These are phyloP conservation scores for Anolis sagrei DNA, from an alignment of 2,113 vertebrate species.

Conservation along the genomic window DNA sequence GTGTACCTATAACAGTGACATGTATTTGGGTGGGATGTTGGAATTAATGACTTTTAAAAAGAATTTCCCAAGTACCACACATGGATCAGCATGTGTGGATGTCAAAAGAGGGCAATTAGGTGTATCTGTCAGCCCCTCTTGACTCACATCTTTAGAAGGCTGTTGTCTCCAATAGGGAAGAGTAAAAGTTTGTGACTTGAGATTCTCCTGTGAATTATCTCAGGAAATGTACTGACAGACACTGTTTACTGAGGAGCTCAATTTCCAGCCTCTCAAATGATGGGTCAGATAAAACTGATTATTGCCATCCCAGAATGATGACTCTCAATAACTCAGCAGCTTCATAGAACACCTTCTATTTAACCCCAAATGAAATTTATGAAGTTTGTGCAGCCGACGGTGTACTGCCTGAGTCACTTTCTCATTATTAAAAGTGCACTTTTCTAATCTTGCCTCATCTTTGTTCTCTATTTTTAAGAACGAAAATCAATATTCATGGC, in stretches of 20 bases:
- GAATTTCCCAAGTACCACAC: not conserved
- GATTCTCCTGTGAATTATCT: slow-evolving; percentile 47
- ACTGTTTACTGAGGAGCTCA: slow-evolving; percentile 68
- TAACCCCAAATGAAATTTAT: slow-evolving; percentile 68
- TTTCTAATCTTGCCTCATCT: slow-evolving; percentile 62
- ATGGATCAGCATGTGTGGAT: not conserved
- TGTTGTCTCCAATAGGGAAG: slow-evolving; percentile 16
- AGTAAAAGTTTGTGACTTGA: slow-evolving; percentile 52
- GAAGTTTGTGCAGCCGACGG: slow-evolving; percentile 52
- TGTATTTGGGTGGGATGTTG: not conserved
- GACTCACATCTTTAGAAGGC: slow-evolving; percentile 33
- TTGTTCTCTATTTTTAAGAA: slow-evolving; percentile 61
- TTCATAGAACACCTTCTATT: slow-evolving; percentile 54
- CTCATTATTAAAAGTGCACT: slow-evolving; percentile 56
- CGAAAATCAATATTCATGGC: slow-evolving; percentile 57
- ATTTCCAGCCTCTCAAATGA: slow-evolving; percentile 56
- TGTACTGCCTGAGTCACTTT: slow-evolving; percentile 47
- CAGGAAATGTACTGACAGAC: slow-evolving; percentile 64
- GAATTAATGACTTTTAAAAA: not conserved
- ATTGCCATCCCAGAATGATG: slow-evolving; percentile 50
- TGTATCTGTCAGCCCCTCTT: not conserved
- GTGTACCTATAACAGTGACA: not conserved
- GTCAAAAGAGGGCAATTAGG: not conserved
- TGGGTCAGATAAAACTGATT: slow-evolving; percentile 66
- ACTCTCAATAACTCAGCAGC: slow-evolving; percentile 64